Base-by-base conservation (phyloP, 2,888 invertebrate species). In the Lasioglossum zephyrum region DNA sequence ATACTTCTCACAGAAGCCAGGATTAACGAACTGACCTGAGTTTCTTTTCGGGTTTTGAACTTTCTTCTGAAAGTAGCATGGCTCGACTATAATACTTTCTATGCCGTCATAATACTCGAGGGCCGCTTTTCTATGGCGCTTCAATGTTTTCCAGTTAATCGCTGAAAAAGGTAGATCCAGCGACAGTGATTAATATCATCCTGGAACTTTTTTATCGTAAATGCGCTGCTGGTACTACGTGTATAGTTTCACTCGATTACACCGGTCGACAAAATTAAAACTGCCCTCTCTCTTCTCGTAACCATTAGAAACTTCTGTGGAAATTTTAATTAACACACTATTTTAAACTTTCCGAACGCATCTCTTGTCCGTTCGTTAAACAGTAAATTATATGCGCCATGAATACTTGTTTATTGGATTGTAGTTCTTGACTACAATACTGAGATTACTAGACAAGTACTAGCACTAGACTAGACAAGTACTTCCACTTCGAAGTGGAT, bases 1-100 rank as follows among this genome's bases (percentile, higher is more conserved):
- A 60, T n/a, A 44, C 70, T 72, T 82, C 39, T 53, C 63, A 13
- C 78, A 73, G 63, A 76, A 76, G 72, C 53, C 63, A 5, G 72
- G 13, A 85, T 83, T 76, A 85, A 83, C 66, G 49, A 22, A 82
- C 75, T 76, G 79, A 47, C 13, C 66, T 26, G 16, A 36, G 63
- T 31, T 72, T 76, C 84, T 47, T 79, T 41, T 53, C 53, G 47
- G 6, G 60, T 39, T 63, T 77, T 81, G 16, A 83, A 84, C 47
- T 73, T 47, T 66, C 18, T 36, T 73, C 18, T 41, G 53, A 57
- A 69, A 82, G 83, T 41, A 84, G 49, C 47, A 31, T 72, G 26
- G n/a, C 16, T n/a, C 44, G 1, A 11, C 22, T 41, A 22, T 69
- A 73, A 77, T 57, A 66, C 66, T 66, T 82, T 73, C 36, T 26